Base-by-base conservation (phyloP, 1,140 invertebrate species). In the Chelonus insularis region DNA sequence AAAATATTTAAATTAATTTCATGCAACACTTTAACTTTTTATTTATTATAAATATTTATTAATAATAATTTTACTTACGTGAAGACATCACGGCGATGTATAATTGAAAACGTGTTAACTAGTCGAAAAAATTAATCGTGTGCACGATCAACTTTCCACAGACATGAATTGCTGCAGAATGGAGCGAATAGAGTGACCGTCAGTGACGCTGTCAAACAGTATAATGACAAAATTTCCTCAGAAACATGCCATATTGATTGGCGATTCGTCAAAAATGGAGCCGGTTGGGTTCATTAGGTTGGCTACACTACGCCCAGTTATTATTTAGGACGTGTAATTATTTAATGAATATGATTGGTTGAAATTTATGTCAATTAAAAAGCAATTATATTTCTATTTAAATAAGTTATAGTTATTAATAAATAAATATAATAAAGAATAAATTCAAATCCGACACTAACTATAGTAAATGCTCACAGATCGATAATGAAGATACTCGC, bases 81-180 rank as follows among this genome's bases (percentile, higher is more conserved):
- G 76, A 63, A 65, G 77, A 70, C 76, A 79, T 79, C 62, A 54
- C 76, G 70, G 32, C 37, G 29, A 61, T 25, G 52, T 47, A 21
- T 62, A 70, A 37, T 68, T 60, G 51, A 48, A 50, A 39, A 57
- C 63, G 65, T 57, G 55, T 48, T 64, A 70, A 66, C 60, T 47
- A 67, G 60, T 52, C 34, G 48, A 58, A 48, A 62, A 45, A 57
- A 67, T 66, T 59, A 34, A 58, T 66, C 50, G 9, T 58, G 59
- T 62, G 68, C 69, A 71, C 70, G 68, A 69, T 57, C 69, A 68
- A 73, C 51, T 64, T 64, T 55, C 59, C 45, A 72, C 65, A 71
- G 65, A 64, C 71, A 72, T 65, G 64, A 70, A 72, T 32, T 56
- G 64, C 25, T 34, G 59, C 57, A 29, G 18, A 51, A 39, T 41